Base-by-base conservation (phyloP, 2,113 vertebrate species). In the Tringa solitaria region DNA sequence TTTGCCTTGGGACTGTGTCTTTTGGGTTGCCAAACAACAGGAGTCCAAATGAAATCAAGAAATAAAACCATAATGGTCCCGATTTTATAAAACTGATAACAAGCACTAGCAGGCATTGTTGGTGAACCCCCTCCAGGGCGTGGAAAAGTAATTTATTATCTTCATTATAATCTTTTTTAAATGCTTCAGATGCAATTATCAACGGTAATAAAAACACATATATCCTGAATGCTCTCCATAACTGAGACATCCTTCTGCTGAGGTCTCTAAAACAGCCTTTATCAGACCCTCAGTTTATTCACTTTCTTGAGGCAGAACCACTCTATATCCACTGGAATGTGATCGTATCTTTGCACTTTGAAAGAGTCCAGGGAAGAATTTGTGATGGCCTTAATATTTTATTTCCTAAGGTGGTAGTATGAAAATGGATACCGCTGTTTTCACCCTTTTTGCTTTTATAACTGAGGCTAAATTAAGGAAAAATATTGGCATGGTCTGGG, bases 361-460 rank as follows among this genome's bases (percentile, higher is more conserved):
- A 83, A 92, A 84, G 60, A n/a, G 13, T 39, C 12, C 32, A 45
- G 28, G 14, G 54, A 84, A 73, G 11, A 93, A 68, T 54, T 69
- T 84, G 32, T 50, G 78, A 68, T 1, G 0, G 6, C 78, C 15
- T 45, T 60, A 81, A 7, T 59, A 41, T 83, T 87, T 94, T 91
- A 41, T 8, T 90, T 90, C 45, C 15, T 70, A 33, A 46, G 32
- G 10, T 57, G 19, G 14, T 21, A 32, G 8, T 33, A 41, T 73
- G 72, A 87, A 92, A 88, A 65, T 17, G 9, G 45, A 68, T 70
- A 59, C 12, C 32, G 88, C 69, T 91, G 27, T 81, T 94, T 93
- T 83, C 23, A 37, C 20, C 13, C 12, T 18, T 59, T 93, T 68
- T 73, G 41, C 24, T 93, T 95, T 82, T 64, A 60, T 54, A 89